A percentile compares a stretch with the other conserved stretches of the same genome.
Evolutionary conservation across 1,140 invertebrate genomes (phyloP).

Genomic region (Neodiprion pinetum): DNA sequence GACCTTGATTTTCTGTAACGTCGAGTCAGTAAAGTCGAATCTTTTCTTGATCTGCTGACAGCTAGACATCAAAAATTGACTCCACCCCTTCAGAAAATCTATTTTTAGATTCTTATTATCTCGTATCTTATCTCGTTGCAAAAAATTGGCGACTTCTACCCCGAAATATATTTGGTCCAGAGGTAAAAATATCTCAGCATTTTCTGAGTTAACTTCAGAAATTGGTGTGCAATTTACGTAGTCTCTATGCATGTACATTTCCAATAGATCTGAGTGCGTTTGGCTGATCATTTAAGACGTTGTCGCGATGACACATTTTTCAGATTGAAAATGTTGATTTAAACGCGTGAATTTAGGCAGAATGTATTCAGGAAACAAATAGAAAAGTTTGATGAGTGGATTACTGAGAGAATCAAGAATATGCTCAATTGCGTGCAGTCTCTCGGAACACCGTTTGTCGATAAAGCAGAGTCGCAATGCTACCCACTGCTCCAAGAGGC

Average conservation of each 20-base stretch:
- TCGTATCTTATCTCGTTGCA: background rate
- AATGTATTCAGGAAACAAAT: slow-evolving; percentile 23
- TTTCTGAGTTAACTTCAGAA: slow-evolving; percentile 4
- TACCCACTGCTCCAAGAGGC: slow-evolving; percentile 31
- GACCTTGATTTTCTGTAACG: slow-evolving; percentile 22
- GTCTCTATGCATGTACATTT: slow-evolving; percentile 11
- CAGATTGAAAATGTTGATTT: slow-evolving; percentile 18
- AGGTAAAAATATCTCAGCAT: background rate
- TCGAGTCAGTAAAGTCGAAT: slow-evolving; percentile 18
- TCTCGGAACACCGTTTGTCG: slow-evolving; percentile 18
- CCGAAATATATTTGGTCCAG: background rate
- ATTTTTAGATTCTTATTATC: slow-evolving; percentile 19
- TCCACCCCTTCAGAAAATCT: slow-evolving; percentile 20
- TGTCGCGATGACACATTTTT: background rate
- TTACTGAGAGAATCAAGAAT: slow-evolving; percentile 24
- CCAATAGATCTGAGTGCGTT: slow-evolving; percentile 10
- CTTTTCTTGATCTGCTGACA: slow-evolving; percentile 15
- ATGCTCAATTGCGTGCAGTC: slow-evolving; percentile 24
- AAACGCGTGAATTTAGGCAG: slow-evolving; percentile 21
- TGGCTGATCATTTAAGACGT: background rate
- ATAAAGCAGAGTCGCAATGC: slow-evolving; percentile 26
- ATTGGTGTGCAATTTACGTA: slow-evolving; percentile 12
- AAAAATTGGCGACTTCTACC: background rate
- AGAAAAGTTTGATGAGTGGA: slow-evolving; percentile 30
- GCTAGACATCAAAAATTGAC: slow-evolving; percentile 12